Evolutionary conservation across 1,140 invertebrate species (phyloP).

Genomic region (Saccostrea echinata): DNA sequence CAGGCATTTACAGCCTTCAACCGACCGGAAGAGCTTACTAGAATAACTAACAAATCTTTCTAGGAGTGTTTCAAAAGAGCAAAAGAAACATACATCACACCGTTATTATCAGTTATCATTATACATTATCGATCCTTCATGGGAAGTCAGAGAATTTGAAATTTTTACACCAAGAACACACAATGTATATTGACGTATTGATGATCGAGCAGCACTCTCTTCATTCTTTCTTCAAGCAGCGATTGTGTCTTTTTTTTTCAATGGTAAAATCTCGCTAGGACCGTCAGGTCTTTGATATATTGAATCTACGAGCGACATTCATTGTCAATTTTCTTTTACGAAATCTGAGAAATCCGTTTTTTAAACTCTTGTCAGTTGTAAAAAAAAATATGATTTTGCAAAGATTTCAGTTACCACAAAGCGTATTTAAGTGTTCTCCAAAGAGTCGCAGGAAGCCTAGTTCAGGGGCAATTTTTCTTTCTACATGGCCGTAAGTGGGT

Average conservation of each 20-base stretch:
- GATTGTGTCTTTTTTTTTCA: neutral
- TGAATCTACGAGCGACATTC: neutral
- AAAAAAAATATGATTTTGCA: neutral
- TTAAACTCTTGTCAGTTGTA: neutral
- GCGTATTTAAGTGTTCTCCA: too few species aligned
- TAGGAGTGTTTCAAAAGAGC: constrained; percentile 14
- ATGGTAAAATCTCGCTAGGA: neutral
- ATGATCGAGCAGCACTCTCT: neutral
- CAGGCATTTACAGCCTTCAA: neutral
- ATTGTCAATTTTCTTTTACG: neutral
- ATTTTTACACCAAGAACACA: neutral
- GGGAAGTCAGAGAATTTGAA: constrained; percentile 18
- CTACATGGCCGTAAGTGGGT: neutral
- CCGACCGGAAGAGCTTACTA: constrained; percentile 22
- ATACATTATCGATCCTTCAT: neutral
- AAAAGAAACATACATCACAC: constrained; percentile 9
- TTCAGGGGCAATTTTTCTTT: too few species aligned
- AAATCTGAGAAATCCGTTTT: neutral
- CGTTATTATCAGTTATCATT: neutral
- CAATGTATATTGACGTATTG: neutral
- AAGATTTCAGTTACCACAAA: neutral
- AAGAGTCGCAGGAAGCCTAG: too few species aligned
- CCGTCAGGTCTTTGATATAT: neutral
- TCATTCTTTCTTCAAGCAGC: neutral
- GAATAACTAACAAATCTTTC: neutral